phyloP scores from a whole-genome alignment of 2,888 invertebrate species.

The Escarpia spicata region DNA sequence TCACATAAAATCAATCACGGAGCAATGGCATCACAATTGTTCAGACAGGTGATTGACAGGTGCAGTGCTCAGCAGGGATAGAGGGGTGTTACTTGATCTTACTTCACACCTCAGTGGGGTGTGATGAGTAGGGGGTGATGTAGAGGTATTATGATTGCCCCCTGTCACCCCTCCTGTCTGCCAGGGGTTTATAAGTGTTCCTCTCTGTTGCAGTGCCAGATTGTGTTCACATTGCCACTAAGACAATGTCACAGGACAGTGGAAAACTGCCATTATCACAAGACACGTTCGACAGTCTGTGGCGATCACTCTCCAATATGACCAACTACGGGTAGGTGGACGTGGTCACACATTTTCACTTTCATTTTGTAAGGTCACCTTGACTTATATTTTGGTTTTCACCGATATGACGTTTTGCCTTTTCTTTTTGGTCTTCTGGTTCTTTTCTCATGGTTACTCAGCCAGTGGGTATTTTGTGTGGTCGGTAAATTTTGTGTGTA shows the following conservation, averaged over 20 bases:
- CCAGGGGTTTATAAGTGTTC: not conserved
- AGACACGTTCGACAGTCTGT: constrained; percentile 55
- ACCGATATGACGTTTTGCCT: not conserved
- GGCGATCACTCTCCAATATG: constrained; percentile 47
- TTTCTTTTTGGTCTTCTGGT: not conserved
- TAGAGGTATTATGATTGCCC: not conserved
- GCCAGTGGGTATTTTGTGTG: not conserved
- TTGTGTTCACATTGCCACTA: constrained; percentile 21
- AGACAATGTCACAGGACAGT: constrained; percentile 34
- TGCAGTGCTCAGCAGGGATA: not conserved
- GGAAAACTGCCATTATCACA: constrained; percentile 51
- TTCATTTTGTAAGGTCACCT: not conserved
- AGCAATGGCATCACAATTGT: not conserved
- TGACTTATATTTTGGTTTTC: not conserved
- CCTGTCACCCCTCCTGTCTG: not conserved
- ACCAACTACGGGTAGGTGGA: not conserved
- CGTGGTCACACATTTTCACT: not conserved
- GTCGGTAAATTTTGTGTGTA: not conserved
- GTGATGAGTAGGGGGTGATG: constrained; percentile 22
- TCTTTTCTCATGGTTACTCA: not conserved
- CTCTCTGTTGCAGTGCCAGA: not conserved
- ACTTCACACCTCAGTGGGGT: not conserved
- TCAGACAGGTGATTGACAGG: not conserved
- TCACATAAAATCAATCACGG: not conserved
- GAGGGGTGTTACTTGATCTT: not conserved